phyloP scores from a whole-genome alignment of 2,888 invertebrate species.

The Calliphora vomitoria region DNA sequence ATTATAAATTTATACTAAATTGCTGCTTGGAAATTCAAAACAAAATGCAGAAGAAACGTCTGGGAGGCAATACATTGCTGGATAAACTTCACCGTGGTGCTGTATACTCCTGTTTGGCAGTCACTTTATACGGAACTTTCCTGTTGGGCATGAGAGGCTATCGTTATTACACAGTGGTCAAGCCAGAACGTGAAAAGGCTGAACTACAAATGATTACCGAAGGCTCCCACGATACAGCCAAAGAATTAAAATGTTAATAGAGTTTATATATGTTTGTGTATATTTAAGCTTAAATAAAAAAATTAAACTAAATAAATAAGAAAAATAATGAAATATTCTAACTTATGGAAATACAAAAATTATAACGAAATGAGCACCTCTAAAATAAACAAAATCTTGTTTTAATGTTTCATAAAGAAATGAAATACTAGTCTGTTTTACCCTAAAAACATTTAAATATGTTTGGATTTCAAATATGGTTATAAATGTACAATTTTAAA shows the following conservation, averaged over 20 bases:
- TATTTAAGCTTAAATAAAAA: slow-evolving; percentile 23
- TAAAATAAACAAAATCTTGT: too few species aligned
- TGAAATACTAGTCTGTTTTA: too few species aligned
- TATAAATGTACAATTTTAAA: too few species aligned
- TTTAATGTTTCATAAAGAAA: too few species aligned
- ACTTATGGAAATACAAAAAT: slow-evolving; percentile 3
- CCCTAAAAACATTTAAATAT: too few species aligned
- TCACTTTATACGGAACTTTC: slow-evolving; percentile 85
- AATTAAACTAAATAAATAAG: slow-evolving; percentile 22
- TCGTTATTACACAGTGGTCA: slow-evolving; percentile 85
- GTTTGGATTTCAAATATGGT: too few species aligned
- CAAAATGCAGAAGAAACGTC: slow-evolving; percentile 82
- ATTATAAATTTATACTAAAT: background rate
- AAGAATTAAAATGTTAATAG: slow-evolving; percentile 79
- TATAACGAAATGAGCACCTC: background rate
- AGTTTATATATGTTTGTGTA: background rate
- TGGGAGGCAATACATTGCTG: slow-evolving; percentile 81
- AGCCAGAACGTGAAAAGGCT: slow-evolving; percentile 84
- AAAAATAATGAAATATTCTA: background rate
- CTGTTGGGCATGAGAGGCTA: slow-evolving; percentile 85
- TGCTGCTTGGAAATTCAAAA: background rate
- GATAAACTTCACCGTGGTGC: slow-evolving; percentile 86
- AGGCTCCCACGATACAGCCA: slow-evolving; percentile 84
- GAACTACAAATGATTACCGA: slow-evolving; percentile 85
- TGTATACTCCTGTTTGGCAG: slow-evolving; percentile 86